Base-by-base conservation (phyloP, 1,140 invertebrate species). In the Saxidomus purpurata region DNA sequence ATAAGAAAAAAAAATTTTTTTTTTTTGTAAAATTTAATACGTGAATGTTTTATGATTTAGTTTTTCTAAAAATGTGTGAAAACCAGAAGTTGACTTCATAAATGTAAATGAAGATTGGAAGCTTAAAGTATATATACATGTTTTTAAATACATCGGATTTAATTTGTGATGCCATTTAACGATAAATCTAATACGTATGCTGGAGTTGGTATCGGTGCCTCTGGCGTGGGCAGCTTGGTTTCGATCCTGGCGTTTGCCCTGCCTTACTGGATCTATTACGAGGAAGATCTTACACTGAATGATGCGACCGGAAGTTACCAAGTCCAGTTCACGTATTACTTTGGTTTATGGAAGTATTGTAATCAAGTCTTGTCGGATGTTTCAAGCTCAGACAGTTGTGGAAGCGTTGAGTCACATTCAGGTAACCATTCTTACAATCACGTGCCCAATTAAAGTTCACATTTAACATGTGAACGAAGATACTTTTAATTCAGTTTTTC, bases 261-360 rank as follows among this genome's bases (percentile, higher is more conserved):
- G 22, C 79, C 79, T 1, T 81, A 81, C 34, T 81, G 79, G 79
- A 25, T 81, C 9, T 55, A 81, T 61, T 81, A 59, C 47, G 52
- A 81, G 4, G 79, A 81, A 22, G 55, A 81, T n/a, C 25, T 81
- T 0, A 59, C 49, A 0, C 19, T 81, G 17, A 34, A 6, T 59
- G 79, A 61, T 22, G 22, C 9, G n/a, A 49, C 74, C 40, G 74
- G 74, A 77, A 81, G 47, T 61, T 19, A 61, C n/a, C 34, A 31
- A 4, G 79, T 81, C 28, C 38, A 81, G 49, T 38, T 49, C 6
- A 31, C 19, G 11, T 81, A 81, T 61, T 38, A 55, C 28, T 81
- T 59, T 81, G 79, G 79, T 38, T 81, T 81, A 49, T 81, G 79
- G 79, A 55, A 40, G 25, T 81, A 52, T 28, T 81, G 79, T 81